Evolutionary conservation across 2,888 invertebrate species (phyloP).

Genomic region (Gymnocheta viridis): DNA sequence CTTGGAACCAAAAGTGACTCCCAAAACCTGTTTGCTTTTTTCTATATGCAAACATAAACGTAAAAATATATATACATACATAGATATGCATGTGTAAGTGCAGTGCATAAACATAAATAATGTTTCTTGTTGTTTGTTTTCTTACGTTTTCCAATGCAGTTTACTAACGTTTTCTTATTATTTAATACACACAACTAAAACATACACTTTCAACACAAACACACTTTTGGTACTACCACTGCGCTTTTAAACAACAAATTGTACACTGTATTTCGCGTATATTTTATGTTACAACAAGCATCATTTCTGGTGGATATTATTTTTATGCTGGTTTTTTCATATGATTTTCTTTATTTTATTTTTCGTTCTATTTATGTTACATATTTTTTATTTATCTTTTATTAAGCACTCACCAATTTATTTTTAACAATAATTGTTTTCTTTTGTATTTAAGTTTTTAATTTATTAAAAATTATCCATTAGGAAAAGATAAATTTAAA

Average conservation of each 20-base stretch:
- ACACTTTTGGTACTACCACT: conserved; percentile 24
- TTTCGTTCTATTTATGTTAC: conserved; percentile 36
- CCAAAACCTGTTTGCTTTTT: conserved; percentile 73
- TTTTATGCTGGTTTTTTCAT: conserved; percentile 55
- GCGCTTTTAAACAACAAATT: conserved; percentile 27
- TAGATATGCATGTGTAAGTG: conserved; percentile 3
- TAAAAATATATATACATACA: conserved; percentile 35
- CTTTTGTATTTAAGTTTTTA: conserved; percentile 4
- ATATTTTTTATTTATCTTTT: conserved; percentile 1
- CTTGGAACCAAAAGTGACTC: conserved; percentile 70
- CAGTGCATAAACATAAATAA: conserved; percentile 50
- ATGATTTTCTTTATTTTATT: conserved; percentile 64
- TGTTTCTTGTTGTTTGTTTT: conserved; percentile 49
- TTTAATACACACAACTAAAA: conserved; percentile 17
- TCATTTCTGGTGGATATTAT: conserved; percentile 42
- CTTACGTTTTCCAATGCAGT: conserved; percentile 57
- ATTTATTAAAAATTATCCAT: conserved; percentile 43
- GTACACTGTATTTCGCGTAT: conserved; percentile 22
- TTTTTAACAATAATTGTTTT: conserved; percentile 42
- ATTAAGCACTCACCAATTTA: conserved; percentile 75
- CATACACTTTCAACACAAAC: background rate
- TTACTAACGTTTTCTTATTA: conserved; percentile 45
- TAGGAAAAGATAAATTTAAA: conserved; percentile 75
- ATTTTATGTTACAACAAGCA: conserved; percentile 47
- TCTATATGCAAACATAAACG: conserved; percentile 61